Evolutionary conservation across 2,797 vertebrate species (phyloP).

Genomic region (Enteromius thamalakanensis): DNA sequence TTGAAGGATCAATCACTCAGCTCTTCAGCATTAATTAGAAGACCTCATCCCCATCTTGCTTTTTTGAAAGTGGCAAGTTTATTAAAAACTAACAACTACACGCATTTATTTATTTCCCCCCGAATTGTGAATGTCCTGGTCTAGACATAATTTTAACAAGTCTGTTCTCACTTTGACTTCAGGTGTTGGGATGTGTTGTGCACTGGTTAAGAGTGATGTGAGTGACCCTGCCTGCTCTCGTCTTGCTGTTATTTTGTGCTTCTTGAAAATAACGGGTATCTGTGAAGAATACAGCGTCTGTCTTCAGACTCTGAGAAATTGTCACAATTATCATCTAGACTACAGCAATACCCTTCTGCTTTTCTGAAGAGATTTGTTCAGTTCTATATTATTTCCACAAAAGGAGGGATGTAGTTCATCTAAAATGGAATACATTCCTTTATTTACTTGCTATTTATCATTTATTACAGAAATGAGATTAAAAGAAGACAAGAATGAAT

Average conservation of each 20-base stretch:
- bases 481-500: neutral
- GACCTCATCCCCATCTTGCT: neutral
- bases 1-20: neutral
- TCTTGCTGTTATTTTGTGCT: neutral
- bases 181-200: neutral
- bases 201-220: neutral
- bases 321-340: neutral
- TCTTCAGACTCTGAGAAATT: neutral
- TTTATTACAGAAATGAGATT: neutral
- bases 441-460: neutral
- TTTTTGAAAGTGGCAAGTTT: neutral
- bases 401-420: neutral
- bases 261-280: neutral
- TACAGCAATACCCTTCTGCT: neutral
- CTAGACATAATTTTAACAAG: neutral
- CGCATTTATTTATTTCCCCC: neutral
- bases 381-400: neutral
- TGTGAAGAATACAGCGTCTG: neutral
- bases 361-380: neutral
- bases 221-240: neutral
- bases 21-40: conserved; percentile 2
- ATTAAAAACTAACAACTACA: neutral
- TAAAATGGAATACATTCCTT: neutral
- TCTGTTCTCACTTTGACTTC: neutral
- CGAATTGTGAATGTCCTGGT: neutral